Base-by-base conservation (phyloP, 35 echinoderm and acorn worm species). In the Chiridota heheva region DNA sequence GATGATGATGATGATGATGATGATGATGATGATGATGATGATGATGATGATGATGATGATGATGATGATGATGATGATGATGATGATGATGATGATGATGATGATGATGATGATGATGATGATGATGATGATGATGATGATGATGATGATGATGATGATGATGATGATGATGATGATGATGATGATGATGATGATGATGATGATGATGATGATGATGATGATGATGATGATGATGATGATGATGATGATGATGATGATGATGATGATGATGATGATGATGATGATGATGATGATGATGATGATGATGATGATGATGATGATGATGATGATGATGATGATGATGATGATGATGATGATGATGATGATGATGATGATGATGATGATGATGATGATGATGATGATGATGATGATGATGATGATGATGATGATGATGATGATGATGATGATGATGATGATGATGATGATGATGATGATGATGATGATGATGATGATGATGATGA, bases 1-100 rank as follows among this genome's bases (percentile, higher is more conserved):
- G 63, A 67, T 22, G 63, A 67, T 22, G 63, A 67, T 22, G 63
- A 67, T 22, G 63, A 67, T 22, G 63, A 67, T 22, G 63, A 67
- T 22, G 63, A 67, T 22, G 63, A 67, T 22, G 63, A 67, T 22
- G 63, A 67, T 22, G 63, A 67, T 22, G 63, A 67, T 22, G 63
- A 67, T 22, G 63, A 67, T 22, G 63, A 67, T 22, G 63, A 67
- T 22, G 63, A 67, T 22, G 63, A 67, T 22, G 63, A 67, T 22
- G 63, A 67, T 22, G 63, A 67, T 22, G 63, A 67, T 22, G 63
- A 67, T 22, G 63, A 67, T 22, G 63, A 67, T 22, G 63, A 67
- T 22, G 63, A 67, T 22, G 63, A 67, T 22, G 63, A 67, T 22
- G 63, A 67, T 22, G 63, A 67, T 22, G 63, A 67, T 22, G 63